These are phyloP conservation scores for Ataeniobius toweri DNA, from an alignment of 2,797 vertebrate species.

Conservation along the genomic window DNA sequence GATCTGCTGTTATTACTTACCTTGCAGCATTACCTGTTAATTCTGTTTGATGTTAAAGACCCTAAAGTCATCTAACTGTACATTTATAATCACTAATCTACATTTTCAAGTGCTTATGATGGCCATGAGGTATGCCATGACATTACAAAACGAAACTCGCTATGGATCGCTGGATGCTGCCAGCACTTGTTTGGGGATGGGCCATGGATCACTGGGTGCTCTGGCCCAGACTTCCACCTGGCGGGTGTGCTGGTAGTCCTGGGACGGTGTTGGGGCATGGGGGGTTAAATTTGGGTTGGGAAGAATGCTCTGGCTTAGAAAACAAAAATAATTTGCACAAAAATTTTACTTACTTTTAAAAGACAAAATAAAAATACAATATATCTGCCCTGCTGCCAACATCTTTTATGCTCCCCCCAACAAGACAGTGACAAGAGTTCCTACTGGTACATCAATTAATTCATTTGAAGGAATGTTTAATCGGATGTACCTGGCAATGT, in stretches of 20 bases:
- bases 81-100: no score
- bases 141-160: no score
- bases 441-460: background rate
- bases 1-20: no score
- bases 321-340: background rate
- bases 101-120: background rate
- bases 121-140: no score
- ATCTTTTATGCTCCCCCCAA: background rate
- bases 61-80: no score
- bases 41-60: no score
- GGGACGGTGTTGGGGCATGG: background rate
- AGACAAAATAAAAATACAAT: background rate
- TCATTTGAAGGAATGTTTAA: conserved; percentile 1
- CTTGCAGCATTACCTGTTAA: no score
- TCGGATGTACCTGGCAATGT: background rate
- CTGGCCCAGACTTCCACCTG: no score
- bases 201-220: background rate
- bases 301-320: no score
- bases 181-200: no score
- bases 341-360: no score
- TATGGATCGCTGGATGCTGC: no score
- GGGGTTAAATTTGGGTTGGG: background rate
- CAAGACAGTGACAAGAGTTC: background rate
- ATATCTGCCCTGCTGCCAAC: background rate
- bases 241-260: background rate